Percentiles rank a stretch among this genome's conserved stretches.
Evolutionary conservation across 2,797 vertebrate species (phyloP).

Genomic region (Capromys pilorides): DNA sequence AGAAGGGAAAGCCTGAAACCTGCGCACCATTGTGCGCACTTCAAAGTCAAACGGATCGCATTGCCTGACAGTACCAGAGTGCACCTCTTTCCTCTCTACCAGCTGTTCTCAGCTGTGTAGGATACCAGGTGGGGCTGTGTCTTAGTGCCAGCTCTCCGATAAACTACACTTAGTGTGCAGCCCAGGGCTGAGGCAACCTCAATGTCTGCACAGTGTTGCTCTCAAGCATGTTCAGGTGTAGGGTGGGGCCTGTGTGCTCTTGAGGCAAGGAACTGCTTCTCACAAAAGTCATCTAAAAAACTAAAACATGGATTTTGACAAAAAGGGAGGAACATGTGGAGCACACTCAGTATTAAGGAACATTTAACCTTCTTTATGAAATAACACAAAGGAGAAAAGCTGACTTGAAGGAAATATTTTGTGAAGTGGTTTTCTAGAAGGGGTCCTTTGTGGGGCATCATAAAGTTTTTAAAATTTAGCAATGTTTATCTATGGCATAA

Average conservation of each 20-base stretch:
- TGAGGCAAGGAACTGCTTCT: not conserved
- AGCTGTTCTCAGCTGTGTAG: not conserved
- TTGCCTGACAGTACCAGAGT: not conserved
- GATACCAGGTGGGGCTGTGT: not conserved
- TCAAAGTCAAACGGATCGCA: slow-evolving; percentile 42
- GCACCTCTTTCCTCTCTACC: slow-evolving; percentile 24
- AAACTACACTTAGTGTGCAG: not conserved
- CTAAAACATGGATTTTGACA: not conserved
- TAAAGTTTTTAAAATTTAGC: not conserved
- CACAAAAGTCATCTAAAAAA: slow-evolving; percentile 7
- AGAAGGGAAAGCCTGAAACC: slow-evolving; percentile 50
- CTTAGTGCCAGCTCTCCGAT: not conserved
- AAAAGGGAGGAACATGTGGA: not conserved
- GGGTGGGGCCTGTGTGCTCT: not conserved
- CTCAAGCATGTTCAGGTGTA: not conserved
- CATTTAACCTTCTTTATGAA: not conserved
- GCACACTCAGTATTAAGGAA: not conserved
- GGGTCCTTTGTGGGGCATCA: not conserved
- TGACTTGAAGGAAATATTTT: not conserved
- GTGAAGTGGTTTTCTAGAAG: not conserved
- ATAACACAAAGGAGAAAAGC: slow-evolving; percentile 16
- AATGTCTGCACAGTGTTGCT: not conserved
- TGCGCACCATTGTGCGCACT: not conserved
- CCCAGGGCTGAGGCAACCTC: not conserved
- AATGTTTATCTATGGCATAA: not conserved